Base-by-base conservation (phyloP, 2,888 invertebrate genomes). In the Stomorhina lunata region DNA sequence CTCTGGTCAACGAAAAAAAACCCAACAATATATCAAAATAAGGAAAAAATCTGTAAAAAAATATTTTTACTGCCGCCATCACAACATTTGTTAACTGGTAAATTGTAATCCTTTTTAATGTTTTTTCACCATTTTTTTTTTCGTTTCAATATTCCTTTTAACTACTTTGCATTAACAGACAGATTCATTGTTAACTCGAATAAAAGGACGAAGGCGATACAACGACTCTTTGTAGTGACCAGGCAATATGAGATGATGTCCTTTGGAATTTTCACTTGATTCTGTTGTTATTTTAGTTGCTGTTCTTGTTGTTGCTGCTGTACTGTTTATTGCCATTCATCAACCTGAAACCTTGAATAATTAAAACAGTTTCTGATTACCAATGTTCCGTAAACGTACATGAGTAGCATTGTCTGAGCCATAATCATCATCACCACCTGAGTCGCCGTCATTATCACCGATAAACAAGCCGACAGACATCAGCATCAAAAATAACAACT, bases 351-450 rank as follows among this genome's bases (percentile, higher is more conserved):
- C 89, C 89, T 89, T 90, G 90, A 90, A 90, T 90, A 90, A 90
- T 90, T 90, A 90, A 90, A 88, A 86, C 87, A 88, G 89, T 87
- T 90, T 90, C 90, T 90, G 90, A 90, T 90, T 90, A 90, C 90
- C 88, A 88, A 87, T 88, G 88, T 79, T 71, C 53, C 75, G 66
- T 79, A 75, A 55, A 73, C 79, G 79, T 57, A 12, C 29, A 20
- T 27, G 32, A 78, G 55, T 48, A 29, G 12, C 69, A n/a, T n/a
- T n/a, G n/a, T n/a, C n/a, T 53, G 25, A 15, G 48, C 7, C 27
- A 22, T 9, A 32, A 29, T 9, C 48, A 61, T 25, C 25, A 9
- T 32, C 40, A 22, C 20, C 45, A 34, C 17, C 69, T 34, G 48
- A 25, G 59, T 20, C 34, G 15, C 45, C 37, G 29, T 66, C 32